phyloP scores from a whole-genome alignment of 2,797 vertebrate species.

The Eulemur albifrons region DNA sequence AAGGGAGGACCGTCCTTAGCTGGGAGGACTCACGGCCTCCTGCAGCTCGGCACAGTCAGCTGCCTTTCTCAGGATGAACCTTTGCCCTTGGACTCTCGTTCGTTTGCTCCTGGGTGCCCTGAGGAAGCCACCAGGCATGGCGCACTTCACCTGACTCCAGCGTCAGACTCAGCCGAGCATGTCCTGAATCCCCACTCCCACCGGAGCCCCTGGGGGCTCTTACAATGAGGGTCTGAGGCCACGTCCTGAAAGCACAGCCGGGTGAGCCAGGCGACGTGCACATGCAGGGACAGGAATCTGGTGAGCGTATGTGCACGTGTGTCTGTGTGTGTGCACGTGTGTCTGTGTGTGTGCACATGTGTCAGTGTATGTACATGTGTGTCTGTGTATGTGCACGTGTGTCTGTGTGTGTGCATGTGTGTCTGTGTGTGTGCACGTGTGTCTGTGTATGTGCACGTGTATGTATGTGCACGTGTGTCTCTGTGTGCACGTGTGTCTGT shows the following conservation, averaged over 20 bases:
- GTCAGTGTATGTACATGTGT: no score
- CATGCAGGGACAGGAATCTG: not conserved
- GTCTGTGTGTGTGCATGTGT: no score
- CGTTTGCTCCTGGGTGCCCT: not conserved
- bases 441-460: no score
- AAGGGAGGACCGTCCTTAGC: not conserved
- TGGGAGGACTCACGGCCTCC: not conserved
- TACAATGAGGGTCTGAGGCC: not conserved
- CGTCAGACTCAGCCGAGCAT: not conserved
- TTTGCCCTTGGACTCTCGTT: not conserved
- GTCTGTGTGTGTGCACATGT: no score
- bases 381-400: no score
- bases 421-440: no score
- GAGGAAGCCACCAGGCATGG: accelerated
- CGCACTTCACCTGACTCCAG: not conserved
- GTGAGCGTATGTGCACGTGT: not conserved
- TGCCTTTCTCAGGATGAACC: not conserved
- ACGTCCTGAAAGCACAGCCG: not conserved
- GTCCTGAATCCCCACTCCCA: not conserved
- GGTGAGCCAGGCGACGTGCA: no score
- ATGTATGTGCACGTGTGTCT: no score
- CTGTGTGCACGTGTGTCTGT: no score
- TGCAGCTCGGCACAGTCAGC: not conserved
- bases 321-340: accelerated
- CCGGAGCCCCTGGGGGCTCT: not conserved